phyloP scores from a whole-genome alignment of 2,113 vertebrate genomes.

The Varanus komodoensis region DNA sequence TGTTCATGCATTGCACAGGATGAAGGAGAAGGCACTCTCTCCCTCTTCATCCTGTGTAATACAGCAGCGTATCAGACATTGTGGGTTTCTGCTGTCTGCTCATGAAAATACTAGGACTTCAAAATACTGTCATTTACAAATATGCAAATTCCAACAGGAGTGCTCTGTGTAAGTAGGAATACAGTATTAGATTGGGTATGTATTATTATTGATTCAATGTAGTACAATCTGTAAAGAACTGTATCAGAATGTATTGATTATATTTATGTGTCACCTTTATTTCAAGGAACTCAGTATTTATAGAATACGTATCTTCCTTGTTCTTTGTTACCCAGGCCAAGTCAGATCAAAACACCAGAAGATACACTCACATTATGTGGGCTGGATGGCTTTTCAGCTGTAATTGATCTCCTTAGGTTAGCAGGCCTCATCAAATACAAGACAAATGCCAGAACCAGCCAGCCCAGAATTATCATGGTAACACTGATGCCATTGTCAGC shows the following conservation, averaged over 20 bases:
- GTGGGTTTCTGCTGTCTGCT: background rate
- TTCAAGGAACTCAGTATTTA: background rate
- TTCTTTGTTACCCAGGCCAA: background rate
- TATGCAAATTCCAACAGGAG: background rate
- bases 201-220: background rate
- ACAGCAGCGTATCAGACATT: background rate
- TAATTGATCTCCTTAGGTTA: conserved; percentile 84
- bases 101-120: background rate
- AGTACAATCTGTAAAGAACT: background rate
- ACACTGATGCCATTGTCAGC: conserved; percentile 84
- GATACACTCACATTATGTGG: conserved; percentile 86
- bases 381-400: conserved; percentile 83
- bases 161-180: background rate
- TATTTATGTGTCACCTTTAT: background rate
- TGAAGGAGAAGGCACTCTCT: background rate
- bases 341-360: background rate
- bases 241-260: background rate
- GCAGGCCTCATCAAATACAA: conserved; percentile 91
- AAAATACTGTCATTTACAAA: background rate
- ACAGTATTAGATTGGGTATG: background rate
- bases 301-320: background rate
- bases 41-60: background rate
- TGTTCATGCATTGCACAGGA: background rate
- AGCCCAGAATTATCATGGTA: conserved; percentile 92
- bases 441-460: conserved; percentile 89